Percentiles rank a stretch among this genome's conserved stretches.
phyloP scores from a whole-genome alignment of 1,140 invertebrate genomes.

The Aphaenogaster floridana region DNA sequence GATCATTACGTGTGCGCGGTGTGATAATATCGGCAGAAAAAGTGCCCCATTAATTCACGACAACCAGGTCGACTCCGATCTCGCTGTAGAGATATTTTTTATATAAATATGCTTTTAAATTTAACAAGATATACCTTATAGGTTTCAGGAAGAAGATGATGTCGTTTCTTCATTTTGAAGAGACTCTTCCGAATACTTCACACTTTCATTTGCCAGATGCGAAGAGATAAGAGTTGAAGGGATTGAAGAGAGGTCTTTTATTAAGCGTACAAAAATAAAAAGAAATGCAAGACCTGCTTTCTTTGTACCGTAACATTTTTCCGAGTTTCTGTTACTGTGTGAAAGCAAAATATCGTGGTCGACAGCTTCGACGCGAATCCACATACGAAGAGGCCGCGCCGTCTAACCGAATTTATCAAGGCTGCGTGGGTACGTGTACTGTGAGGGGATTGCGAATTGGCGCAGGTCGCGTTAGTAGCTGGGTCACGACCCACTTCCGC shows the following conservation, averaged over 20 bases:
- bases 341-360: neutral
- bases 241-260: neutral
- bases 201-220: neutral
- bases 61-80: conserved; percentile 15
- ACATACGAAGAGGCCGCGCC: neutral
- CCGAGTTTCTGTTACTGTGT: neutral
- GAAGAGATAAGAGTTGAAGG: neutral
- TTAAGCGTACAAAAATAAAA: neutral
- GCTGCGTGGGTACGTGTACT: neutral
- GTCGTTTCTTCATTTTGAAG: neutral
- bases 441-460: conserved; percentile 64
- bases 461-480: conserved; percentile 66
- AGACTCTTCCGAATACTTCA: neutral
- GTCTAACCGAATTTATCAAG: conserved; percentile 62
- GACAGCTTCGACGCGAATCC: conserved; percentile 4
- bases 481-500: conserved; percentile 79
- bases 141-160: neutral
- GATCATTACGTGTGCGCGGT: neutral
- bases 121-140: neutral
- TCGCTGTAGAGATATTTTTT: neutral
- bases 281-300: neutral
- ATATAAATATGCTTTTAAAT: neutral
- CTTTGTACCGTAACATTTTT: neutral
- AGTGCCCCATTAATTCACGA: neutral
- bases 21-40: conserved; percentile 36